These are phyloP conservation scores for Probosciger aterrimus DNA, from an alignment of 2,113 vertebrate genomes.

Conservation along the genomic window DNA sequence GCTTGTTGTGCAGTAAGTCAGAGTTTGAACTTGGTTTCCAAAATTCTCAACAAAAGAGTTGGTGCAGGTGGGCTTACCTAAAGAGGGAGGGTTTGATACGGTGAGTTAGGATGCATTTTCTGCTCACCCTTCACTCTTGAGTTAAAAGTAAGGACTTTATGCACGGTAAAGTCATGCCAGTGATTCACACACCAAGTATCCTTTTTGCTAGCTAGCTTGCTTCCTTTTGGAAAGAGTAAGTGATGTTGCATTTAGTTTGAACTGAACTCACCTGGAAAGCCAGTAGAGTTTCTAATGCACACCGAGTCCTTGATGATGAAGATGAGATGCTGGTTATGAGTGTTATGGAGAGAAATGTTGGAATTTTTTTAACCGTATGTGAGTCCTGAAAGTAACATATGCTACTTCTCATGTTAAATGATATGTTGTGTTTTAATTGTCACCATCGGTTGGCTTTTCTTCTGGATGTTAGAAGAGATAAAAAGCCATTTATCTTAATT, in stretches of 20 bases:
- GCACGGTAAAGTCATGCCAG: not conserved
- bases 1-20: not conserved
- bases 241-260: not conserved
- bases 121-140: not conserved
- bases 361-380: not conserved
- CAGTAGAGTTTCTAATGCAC: not conserved
- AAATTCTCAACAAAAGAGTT: not conserved
- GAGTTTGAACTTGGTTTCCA: not conserved
- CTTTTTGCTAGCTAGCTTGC: not conserved
- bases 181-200: not conserved
- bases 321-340: not conserved
- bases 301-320: not conserved
- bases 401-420: not conserved
- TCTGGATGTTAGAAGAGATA: not conserved
- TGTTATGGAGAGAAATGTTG: not conserved
- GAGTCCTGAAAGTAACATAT: not conserved
- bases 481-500: slow-evolving; percentile 23
- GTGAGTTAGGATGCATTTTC: not conserved
- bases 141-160: not conserved
- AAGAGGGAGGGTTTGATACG: not conserved
- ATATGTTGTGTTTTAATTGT: not conserved
- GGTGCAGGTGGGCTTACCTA: not conserved
- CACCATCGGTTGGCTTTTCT: not conserved
- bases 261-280: not conserved
- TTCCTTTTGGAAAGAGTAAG: not conserved